Base-by-base conservation (phyloP, 2,113 vertebrate species). In the Rhinolophus sinicus region DNA sequence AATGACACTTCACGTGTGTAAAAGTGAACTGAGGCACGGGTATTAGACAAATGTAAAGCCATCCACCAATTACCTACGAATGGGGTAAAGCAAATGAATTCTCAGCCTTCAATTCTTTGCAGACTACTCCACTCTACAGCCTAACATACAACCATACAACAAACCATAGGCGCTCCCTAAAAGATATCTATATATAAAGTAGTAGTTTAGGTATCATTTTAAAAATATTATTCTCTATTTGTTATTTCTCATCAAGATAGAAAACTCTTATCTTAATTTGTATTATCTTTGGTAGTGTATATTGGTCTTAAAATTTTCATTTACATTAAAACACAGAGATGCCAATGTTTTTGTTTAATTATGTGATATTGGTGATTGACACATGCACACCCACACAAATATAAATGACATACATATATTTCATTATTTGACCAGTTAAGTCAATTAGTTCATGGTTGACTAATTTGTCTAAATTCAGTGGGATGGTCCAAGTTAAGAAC, bases 51-150 rank as follows among this genome's bases (percentile, higher is more conserved):
- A 97, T 97, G 94, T 97, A 98, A 98, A 98, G 96, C 97, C 96
- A 97, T 97, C 98, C 97, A 98, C 98, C 98, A 98, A 98, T 98
- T 98, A 97, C 98, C 96, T 90, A 95, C 95, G 97, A 95, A 98
- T 97, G 95, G 97, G 95, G 96, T 82, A 96, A 98, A 98, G 95
- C 65, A 97, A 97, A 98, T 87, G 77, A 96, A 97, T 98, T 97
- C 77, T 96, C 96, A 97, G 88, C 64, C 94, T 94, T 40, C 30
- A 4, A 72, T 98, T 98, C 98, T 97, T 98, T 98, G 98, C 98
- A 98, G 97, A 90, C 90, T 69, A 81, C 89, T 96, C 96, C 94
- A 88, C 90, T 94, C 67, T 82, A 76, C 91, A 97, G 56, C 50
- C 87, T 97, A 75, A 86, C 62, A 88, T 75, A 78, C 69, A 89